Evolutionary conservation across 2,797 vertebrate genomes (phyloP).

Genomic region (Macrochelys suwanniensis): DNA sequence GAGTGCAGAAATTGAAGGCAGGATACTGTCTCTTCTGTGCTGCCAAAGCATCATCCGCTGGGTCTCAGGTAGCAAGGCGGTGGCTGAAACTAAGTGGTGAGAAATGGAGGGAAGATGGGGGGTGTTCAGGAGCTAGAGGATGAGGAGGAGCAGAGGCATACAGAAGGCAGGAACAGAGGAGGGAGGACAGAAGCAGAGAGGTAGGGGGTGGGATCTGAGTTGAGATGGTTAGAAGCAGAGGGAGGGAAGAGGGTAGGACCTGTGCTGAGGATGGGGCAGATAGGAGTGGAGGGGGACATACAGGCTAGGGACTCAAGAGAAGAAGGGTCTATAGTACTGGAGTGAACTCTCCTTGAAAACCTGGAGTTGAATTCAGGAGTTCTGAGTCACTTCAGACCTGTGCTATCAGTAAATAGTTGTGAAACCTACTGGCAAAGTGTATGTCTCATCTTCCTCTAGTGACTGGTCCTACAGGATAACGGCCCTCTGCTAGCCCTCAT

Average conservation of each 20-base stretch:
- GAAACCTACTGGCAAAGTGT: neutral
- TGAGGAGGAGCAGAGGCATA: neutral
- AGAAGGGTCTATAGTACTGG: neutral
- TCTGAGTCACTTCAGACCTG: neutral
- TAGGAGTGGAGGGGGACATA: neutral
- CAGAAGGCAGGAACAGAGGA: neutral
- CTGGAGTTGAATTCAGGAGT: neutral
- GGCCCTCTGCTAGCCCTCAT: neutral
- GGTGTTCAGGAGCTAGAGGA: neutral
- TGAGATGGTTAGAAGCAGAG: neutral
- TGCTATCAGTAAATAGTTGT: neutral
- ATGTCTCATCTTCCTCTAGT: neutral
- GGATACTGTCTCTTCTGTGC: neutral
- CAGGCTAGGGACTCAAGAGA: neutral
- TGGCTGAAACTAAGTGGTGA: neutral
- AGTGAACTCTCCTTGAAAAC: neutral
- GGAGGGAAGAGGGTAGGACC: neutral
- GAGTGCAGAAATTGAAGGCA: neutral
- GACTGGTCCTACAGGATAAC: neutral
- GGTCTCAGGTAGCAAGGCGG: neutral
- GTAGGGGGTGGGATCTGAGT: neutral
- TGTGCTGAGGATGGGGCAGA: neutral
- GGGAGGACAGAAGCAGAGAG: neutral
- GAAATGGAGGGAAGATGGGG: neutral
- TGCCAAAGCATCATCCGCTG: neutral